phyloP scores from a whole-genome alignment of 1,140 invertebrate species.

The Frieseomelitta varia region DNA sequence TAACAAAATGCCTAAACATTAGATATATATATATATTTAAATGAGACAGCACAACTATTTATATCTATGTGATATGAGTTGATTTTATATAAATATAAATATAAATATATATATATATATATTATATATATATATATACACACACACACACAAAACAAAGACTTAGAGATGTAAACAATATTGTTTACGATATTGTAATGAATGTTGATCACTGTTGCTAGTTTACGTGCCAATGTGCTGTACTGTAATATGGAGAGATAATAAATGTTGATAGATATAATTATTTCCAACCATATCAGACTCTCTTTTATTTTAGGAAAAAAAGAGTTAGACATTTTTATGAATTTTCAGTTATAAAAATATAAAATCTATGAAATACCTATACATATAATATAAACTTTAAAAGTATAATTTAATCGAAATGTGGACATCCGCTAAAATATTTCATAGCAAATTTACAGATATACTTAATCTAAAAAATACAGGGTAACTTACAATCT shows the following conservation, averaged over 20 bases:
- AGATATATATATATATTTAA: constrained; percentile 47
- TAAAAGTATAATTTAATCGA: constrained; percentile 17
- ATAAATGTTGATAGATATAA: constrained; percentile 75
- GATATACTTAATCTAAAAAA: constrained; percentile 3
- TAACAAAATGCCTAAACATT: constrained; percentile 60
- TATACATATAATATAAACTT: neutral
- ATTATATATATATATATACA: too few relatives aligned
- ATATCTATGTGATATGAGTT: constrained; percentile 64
- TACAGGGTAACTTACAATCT: constrained; percentile 23
- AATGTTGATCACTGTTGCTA: constrained; percentile 78
- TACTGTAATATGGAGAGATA: constrained; percentile 68
- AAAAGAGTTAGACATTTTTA: neutral
- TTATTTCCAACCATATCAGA: constrained; percentile 32
- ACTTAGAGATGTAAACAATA: constrained; percentile 61
- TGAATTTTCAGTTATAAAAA: neutral
- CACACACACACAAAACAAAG: constrained; percentile 49
- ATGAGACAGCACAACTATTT: constrained; percentile 56
- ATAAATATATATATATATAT: too few relatives aligned
- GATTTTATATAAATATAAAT: constrained; percentile 69
- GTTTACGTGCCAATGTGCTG: constrained; percentile 75
- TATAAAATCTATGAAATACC: neutral
- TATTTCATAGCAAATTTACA: neutral
- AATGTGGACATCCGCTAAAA: neutral
- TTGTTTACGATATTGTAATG: constrained; percentile 74
- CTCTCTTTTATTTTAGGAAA: neutral